These are phyloP conservation scores for Poeciliopsis turneri DNA, from an alignment of 2,797 vertebrate species.

Conservation along the genomic window DNA sequence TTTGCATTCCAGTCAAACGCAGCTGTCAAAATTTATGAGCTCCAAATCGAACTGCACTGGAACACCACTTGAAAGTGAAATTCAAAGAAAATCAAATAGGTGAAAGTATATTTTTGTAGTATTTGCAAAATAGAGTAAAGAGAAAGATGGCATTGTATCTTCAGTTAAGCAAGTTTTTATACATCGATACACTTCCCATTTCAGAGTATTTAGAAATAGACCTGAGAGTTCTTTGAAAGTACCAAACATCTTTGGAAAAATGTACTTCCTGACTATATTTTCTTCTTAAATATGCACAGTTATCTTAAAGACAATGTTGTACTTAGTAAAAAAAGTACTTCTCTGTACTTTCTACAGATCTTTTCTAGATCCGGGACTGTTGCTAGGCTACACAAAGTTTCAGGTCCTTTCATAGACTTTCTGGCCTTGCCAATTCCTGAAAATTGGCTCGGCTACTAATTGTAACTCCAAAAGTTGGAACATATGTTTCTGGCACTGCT, in stretches of 20 bases:
- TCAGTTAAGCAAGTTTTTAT: neutral
- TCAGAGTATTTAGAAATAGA: neutral
- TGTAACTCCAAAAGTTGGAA: too few relatives aligned
- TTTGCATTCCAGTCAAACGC: neutral
- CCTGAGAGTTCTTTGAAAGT: neutral
- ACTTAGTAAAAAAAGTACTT: too few relatives aligned
- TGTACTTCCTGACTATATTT: neutral
- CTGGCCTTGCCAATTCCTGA: too few relatives aligned
- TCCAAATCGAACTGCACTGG: neutral
- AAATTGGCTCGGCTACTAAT: too few relatives aligned
- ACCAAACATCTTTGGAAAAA: neutral
- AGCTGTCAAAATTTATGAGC: neutral
- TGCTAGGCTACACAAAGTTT: too few relatives aligned
- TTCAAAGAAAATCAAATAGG: neutral
- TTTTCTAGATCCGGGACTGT: too few relatives aligned
- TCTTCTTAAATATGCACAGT: too few relatives aligned
- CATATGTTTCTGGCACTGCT: too few relatives aligned
- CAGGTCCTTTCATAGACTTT: too few relatives aligned
- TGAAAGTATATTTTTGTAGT: neutral
- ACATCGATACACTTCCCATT: neutral
- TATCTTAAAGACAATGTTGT: too few relatives aligned
- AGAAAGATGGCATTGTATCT: neutral
- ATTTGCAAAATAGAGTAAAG: neutral
- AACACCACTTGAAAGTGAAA: neutral
- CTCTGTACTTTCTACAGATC: neutral